Evolutionary conservation across 2,113 vertebrate genomes (phyloP), one percentile per base, ranked within the genome.

Genomic region (Gallinago jamesoni): DNA sequence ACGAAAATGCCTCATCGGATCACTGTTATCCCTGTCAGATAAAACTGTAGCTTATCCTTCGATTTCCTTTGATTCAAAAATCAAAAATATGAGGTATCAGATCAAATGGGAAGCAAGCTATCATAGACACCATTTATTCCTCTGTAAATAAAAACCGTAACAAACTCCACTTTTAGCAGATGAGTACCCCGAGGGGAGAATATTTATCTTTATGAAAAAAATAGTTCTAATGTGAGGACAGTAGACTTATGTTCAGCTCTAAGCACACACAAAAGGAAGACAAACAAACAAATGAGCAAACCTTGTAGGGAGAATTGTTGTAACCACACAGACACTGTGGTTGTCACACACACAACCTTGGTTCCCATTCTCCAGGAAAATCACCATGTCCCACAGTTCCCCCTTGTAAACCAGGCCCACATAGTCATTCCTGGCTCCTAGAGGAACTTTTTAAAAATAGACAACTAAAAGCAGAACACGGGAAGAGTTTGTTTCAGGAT

Each of bases 381-480:
- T 33, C 50, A 35, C 35, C 0, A 2, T 37, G 35, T 31, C 21
- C 30, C 55, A 69, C 23, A 25, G 30, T 7, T 69, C 21, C 13
- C 12, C 24, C 24, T 28, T 70, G 39, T 2, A 37, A 90, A 39
- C 33, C 35, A 73, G 52, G 41, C 27, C 73, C 24, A 35, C 35
- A 64, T 2, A 75, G 23, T 43, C 14, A 67, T 23, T 7, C 2
- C 4, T 27, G 33, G n/a, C n/a, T 87, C 14, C n/a, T 24, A 33
- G 4, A 59, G 48, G n/a, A 56, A 17, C 6, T 69, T 52, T 1
- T 30, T 7, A 18, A 24, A 90, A 92, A 9, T 1, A 57, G 39
- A 12, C 35, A 50, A 27, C 50, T 47, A 60, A 7, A 48, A 70
- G 10, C 47, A 60, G 47, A n/a, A 18, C 31, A n/a, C 0, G 0